These are phyloP conservation scores for Melanostoma mellinum DNA, from an alignment of 2,888 invertebrate species.

Conservation along the genomic window DNA sequence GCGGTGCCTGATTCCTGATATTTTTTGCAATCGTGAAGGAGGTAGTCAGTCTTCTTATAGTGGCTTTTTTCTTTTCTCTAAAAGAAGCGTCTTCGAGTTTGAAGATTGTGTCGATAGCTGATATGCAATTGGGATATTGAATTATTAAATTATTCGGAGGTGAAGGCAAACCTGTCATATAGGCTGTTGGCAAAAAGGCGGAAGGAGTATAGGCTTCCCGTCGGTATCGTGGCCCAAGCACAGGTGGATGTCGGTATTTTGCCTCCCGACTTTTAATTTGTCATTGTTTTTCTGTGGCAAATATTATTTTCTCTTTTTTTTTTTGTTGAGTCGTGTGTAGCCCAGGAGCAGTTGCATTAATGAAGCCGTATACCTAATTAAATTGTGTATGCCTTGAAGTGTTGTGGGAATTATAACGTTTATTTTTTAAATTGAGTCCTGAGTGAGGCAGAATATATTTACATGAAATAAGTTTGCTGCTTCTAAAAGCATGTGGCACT, in stretches of 20 bases:
- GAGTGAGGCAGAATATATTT: no score
- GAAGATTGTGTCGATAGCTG: conserved; percentile 55
- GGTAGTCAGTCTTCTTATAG: not conserved
- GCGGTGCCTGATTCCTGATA: conserved; percentile 25
- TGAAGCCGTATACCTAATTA: not conserved
- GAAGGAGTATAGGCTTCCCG: no score
- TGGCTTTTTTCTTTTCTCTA: conserved; percentile 3
- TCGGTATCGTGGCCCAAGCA: not conserved
- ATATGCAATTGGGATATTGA: conserved; percentile 50
- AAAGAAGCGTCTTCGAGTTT: conserved; percentile 40
- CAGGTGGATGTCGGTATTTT: conserved; percentile 42
- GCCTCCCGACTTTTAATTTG: conserved; percentile 36
- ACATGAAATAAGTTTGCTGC: no score
- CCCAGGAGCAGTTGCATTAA: conserved; percentile 50
- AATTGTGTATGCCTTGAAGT: no score
- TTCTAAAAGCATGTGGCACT: no score
- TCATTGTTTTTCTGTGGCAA: conserved; percentile 12
- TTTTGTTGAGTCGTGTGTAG: conserved; percentile 46
- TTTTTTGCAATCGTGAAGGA: conserved; percentile 16
- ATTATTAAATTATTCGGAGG: conserved; percentile 62
- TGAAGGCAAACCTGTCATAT: conserved; percentile 27
- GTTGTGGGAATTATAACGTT: no score
- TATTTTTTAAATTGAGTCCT: no score
- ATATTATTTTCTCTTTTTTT: not conserved
- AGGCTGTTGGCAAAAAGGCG: not conserved